Evolutionary conservation across 2,888 invertebrate genomes (phyloP).

Genomic region (Galerucella pusilla): DNA sequence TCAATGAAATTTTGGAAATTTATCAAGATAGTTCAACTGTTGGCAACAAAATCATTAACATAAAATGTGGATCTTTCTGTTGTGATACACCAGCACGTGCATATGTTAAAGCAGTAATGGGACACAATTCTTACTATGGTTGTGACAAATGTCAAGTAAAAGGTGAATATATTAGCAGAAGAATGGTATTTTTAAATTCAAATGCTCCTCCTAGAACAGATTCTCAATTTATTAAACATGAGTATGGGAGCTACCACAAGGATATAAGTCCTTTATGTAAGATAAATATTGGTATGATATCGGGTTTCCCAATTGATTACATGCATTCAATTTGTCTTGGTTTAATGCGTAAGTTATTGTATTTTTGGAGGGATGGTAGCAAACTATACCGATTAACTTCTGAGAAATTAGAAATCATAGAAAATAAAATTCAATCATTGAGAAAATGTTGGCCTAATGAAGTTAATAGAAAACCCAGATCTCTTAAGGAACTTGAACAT

Average conservation of each 20-base stretch:
- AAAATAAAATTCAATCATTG: slow-evolving; percentile 11
- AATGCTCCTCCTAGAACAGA: neutral
- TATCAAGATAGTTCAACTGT: slow-evolving; percentile 1
- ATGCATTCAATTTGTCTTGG: slow-evolving; percentile 24
- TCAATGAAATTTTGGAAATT: neutral
- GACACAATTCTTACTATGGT: neutral
- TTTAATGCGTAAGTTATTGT: slow-evolving; percentile 22
- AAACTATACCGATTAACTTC: slow-evolving; percentile 3
- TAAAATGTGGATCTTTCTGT: neutral
- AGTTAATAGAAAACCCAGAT: slow-evolving; percentile 4
- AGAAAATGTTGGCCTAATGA: neutral
- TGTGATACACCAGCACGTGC: neutral
- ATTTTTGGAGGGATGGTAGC: slow-evolving; percentile 5
- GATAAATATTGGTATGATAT: slow-evolving; percentile 27
- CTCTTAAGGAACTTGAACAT: slow-evolving; percentile 6
- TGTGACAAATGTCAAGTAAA: neutral
- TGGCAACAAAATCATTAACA: neutral
- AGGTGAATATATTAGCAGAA: neutral
- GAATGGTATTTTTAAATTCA: neutral
- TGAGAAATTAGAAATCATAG: neutral
- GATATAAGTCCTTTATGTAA: neutral
- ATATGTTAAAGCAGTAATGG: neutral
- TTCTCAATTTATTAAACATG: neutral
- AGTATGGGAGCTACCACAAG: neutral
- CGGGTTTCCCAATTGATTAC: slow-evolving; percentile 19